Evolutionary conservation across 1,140 invertebrate species (phyloP).

Genomic region (Cryptotermes secundus): DNA sequence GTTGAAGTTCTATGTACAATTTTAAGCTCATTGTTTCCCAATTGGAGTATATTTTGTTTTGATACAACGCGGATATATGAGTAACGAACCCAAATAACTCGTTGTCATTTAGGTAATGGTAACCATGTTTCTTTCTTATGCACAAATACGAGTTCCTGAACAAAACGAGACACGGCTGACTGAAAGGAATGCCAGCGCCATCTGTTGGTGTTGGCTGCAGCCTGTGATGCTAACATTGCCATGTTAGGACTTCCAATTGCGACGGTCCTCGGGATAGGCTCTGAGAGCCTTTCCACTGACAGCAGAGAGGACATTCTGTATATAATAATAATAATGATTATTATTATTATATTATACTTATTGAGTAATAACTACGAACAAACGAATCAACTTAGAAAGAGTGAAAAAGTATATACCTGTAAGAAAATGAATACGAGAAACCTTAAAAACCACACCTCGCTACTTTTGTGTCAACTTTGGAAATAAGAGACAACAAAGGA

Average conservation of each 20-base stretch:
- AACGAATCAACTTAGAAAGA: constrained; percentile 14
- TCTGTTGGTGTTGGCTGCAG: background rate
- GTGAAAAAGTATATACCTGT: constrained; percentile 7
- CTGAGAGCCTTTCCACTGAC: background rate
- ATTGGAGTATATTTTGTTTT: background rate
- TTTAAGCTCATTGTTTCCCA: background rate
- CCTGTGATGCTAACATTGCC: constrained; percentile 7
- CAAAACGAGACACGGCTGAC: background rate
- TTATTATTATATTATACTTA: constrained; percentile 21
- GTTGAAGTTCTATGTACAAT: background rate
- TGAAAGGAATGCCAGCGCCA: background rate
- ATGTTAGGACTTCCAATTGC: background rate
- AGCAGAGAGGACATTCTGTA: background rate
- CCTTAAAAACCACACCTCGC: constrained; percentile 32
- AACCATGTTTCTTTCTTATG: background rate
- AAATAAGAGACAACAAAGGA: constrained; percentile 21
- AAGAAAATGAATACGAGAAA: background rate
- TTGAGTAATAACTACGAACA: constrained; percentile 7
- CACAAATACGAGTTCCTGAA: constrained; percentile 11
- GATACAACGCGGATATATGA: background rate
- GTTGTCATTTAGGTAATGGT: background rate
- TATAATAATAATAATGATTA: constrained; percentile 15
- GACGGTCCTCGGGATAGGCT: background rate
- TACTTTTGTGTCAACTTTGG: constrained; percentile 33
- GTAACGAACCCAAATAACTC: background rate